Conservation (phyloP, 2,888 invertebrate species). For the Lasioglossum morio region DNA sequence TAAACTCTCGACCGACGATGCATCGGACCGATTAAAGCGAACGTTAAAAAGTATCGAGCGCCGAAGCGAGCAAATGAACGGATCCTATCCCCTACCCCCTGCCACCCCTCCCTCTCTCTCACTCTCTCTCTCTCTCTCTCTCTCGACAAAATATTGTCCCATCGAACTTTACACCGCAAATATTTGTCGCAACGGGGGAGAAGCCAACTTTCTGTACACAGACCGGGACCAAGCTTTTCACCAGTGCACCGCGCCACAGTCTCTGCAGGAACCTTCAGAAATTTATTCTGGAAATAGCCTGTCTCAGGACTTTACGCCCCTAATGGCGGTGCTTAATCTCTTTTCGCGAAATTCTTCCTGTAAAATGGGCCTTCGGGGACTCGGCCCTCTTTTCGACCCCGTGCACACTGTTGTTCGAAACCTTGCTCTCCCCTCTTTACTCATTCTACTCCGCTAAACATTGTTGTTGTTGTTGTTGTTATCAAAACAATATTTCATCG, state of each 20-base stretch:
- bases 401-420: background rate
- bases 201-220: constrained; percentile 5
- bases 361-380: constrained; percentile 3
- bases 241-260: background rate
- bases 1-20: constrained; percentile 10
- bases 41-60: constrained; percentile 22
- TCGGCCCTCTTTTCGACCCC: background rate
- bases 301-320: background rate
- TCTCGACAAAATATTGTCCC: constrained; percentile 19
- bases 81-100: background rate
- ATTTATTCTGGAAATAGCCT: constrained; percentile 18
- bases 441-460: background rate
- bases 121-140: rapidly evolving
- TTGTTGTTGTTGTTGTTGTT: background rate
- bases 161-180: constrained; percentile 37
- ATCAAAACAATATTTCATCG: background rate
- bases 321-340: constrained; percentile 6
- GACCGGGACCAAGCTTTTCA: background rate
- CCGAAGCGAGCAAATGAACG: constrained; percentile 12
- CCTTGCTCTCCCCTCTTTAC: background rate
- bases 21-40: constrained; percentile 7
- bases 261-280: constrained; percentile 17
- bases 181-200: constrained; percentile 36
- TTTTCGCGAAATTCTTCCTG: background rate
- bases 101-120: rapidly evolving